Evolutionary conservation across 1,140 invertebrate species (phyloP), one percentile per base, ranked within the genome.

Genomic region (Drosophila takahashii): DNA sequence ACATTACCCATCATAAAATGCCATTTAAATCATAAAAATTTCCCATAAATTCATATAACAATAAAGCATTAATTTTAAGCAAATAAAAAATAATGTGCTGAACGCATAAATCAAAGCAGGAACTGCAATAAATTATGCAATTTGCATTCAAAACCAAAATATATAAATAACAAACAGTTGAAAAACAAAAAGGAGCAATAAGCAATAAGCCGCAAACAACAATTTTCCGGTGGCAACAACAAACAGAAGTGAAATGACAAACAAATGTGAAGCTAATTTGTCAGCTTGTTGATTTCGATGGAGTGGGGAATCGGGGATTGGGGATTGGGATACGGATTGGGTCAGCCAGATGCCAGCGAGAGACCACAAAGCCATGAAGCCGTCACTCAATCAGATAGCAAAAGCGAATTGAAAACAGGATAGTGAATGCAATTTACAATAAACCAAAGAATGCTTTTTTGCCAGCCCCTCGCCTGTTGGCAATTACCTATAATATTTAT

Each of bases 191-290:
- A 56, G 41, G 13, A 44, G 15, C n/a, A 51, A 56, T 52, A 26
- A 53, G 22, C 57, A 61, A 64, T 69, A 51, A 69, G 37, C 48
- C 39, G 52, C 56, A 66, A 69, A 48, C 34, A 78, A 60, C 64
- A 59, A 73, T 52, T 56, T 36, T 53, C 44, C 64, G 53, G 32
- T 45, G 47, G 47, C 39, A 51, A 39, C 42, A 76, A 44, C 59
- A 61, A 51, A 71, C 42, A 64, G 15, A 71, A 67, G 71, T 73
- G 36, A 73, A 85, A 85, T 85, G 72, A 58, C 77, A 80, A 80
- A 86, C 62, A 73, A 48, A 83, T 79, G 79, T 48, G 71, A 87
- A 86, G 84, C 83, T 86, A 86, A 86, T 86, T 86, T 86, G 83
- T 86, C 83, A 86, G 74, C 44, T 73, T 69, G 60, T 50, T 61